Evolutionary conservation across 2,888 invertebrate genomes (phyloP).

Genomic region (Chymomyza amoena): DNA sequence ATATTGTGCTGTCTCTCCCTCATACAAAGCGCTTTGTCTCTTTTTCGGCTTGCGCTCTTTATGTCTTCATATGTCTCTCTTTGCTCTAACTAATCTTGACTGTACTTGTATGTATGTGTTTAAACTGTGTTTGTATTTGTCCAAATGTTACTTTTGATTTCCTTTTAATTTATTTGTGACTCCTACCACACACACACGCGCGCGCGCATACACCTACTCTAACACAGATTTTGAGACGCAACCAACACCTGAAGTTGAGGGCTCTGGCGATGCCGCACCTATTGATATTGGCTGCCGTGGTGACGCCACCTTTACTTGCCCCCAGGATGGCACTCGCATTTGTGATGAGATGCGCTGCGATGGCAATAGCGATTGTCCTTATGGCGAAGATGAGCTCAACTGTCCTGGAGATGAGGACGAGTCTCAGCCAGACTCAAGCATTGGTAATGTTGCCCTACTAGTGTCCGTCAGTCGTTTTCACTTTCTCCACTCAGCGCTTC

Average conservation of each 20-base stretch:
- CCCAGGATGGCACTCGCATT: conserved; percentile 53
- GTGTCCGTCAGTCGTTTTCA: not conserved
- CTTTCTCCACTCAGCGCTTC: not conserved
- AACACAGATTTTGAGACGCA: conserved; percentile 8
- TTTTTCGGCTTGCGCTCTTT: not conserved
- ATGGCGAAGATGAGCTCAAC: conserved; percentile 76
- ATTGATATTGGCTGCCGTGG: conserved; percentile 66
- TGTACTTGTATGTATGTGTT: conserved; percentile 11
- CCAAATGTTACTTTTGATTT: not conserved
- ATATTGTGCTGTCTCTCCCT: not conserved
- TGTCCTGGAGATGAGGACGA: conserved; percentile 45
- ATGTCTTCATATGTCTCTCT: not conserved
- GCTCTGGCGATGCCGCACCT: conserved; percentile 46
- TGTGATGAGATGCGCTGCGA: conserved; percentile 76
- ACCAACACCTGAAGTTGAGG: conserved; percentile 30
- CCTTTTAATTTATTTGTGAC: not conserved
- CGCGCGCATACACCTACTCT: not conserved
- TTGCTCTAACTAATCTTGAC: not conserved
- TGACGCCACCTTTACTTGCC: conserved; percentile 71
- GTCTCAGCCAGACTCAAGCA: not conserved
- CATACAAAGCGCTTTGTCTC: not conserved
- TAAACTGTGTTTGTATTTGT: not conserved
- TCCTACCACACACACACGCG: not conserved
- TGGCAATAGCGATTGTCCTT: conserved; percentile 68
- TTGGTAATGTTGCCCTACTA: not conserved